Percentiles rank a stretch among this genome's conserved stretches.
These are phyloP conservation scores for Lasaia peninsularis DNA, from an alignment of 1,140 invertebrate genomes.

Conservation along the genomic window DNA sequence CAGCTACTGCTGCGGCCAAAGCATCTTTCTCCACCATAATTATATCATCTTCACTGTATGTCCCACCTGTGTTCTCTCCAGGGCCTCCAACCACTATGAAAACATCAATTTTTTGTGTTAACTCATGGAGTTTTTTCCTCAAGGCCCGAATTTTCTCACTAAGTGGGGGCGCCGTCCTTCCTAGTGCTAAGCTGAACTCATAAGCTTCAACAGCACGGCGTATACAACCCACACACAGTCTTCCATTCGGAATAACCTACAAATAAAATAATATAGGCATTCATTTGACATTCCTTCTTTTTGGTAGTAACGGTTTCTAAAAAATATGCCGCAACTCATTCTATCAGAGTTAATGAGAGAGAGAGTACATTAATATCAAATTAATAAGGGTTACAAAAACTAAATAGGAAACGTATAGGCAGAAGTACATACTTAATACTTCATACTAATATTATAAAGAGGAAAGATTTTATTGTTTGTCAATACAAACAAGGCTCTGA, in stretches of 20 bases:
- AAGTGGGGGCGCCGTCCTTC: constrained; percentile 41
- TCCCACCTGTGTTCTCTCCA: constrained; percentile 37
- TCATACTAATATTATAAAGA: no score
- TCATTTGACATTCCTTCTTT: no score
- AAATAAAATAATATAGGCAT: constrained; percentile 7
- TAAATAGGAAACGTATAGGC: no score
- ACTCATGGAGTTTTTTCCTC: constrained; percentile 47
- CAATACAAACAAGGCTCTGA: no score
- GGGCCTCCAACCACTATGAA: constrained; percentile 66
- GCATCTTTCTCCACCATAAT: constrained; percentile 65
- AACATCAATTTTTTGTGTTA: constrained; percentile 68
- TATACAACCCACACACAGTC: constrained; percentile 50
- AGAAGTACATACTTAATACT: no score
- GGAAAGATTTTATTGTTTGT: no score
- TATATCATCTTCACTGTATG: constrained; percentile 65
- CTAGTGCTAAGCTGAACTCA: constrained; percentile 46
- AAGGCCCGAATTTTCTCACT: constrained; percentile 61
- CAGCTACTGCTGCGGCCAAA: constrained; percentile 46
- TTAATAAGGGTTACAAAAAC: no score
- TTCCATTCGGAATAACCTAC: constrained; percentile 56
- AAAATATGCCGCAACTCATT: no score
- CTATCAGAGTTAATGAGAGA: no score
- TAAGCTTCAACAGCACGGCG: constrained; percentile 52
- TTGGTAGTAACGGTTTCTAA: no score
- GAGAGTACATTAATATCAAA: no score